Percentiles rank a stretch among this genome's conserved stretches.
Conservation (phyloP, 1,140 invertebrate species). For the Gryon sp. region DNA sequence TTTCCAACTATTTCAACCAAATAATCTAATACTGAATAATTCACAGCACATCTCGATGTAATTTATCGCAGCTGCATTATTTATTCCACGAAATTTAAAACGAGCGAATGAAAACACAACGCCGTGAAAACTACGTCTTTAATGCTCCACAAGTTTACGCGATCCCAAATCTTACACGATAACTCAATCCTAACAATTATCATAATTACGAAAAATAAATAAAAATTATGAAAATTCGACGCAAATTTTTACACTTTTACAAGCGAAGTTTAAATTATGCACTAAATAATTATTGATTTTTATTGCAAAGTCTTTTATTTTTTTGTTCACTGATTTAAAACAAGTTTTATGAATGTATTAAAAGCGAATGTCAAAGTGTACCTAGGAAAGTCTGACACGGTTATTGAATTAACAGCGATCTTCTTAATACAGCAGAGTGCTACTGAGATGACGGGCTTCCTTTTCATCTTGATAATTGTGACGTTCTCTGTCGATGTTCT, state of each 20-base stretch:
- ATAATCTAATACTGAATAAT: constrained; percentile 27
- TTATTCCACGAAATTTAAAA: constrained; percentile 18
- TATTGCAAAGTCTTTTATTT: too few species aligned
- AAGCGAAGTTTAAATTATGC: too few species aligned
- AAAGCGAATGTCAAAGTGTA: constrained; percentile 10
- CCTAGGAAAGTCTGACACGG: constrained; percentile 42
- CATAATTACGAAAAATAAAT: too few species aligned
- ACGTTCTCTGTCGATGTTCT: constrained; percentile 11
- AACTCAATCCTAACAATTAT: too few species aligned
- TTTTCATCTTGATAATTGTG: constrained; percentile 55
- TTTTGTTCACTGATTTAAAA: background rate
- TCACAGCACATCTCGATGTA: constrained; percentile 1
- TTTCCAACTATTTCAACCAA: constrained; percentile 11
- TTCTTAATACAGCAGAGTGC: constrained; percentile 54
- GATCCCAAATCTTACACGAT: background rate
- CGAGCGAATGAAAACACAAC: background rate
- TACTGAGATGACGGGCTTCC: constrained; percentile 25
- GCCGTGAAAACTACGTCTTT: background rate
- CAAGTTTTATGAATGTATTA: constrained; percentile 1
- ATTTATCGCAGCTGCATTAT: constrained; percentile 19
- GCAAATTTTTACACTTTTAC: constrained; percentile 1
- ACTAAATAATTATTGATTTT: too few species aligned
- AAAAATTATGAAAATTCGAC: too few species aligned
- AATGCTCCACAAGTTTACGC: background rate
- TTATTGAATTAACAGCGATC: constrained; percentile 56